Base-by-base conservation (phyloP, 2,113 vertebrate genomes). In the Etheostoma spectabile region DNA sequence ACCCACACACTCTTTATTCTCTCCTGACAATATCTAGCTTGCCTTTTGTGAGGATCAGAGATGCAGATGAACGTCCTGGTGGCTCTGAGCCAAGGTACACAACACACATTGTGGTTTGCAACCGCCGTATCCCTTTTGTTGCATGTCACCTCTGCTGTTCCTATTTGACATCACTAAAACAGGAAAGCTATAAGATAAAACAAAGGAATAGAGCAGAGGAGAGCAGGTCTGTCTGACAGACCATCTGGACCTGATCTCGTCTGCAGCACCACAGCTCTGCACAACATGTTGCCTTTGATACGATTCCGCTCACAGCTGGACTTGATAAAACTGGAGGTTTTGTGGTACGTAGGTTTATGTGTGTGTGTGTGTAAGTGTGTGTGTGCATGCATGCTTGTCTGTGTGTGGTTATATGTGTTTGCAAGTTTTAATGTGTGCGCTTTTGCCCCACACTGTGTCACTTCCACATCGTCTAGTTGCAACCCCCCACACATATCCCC, bases 171-270 rank as follows among this genome's bases (percentile, higher is more conserved):
- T 83, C n/a, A 55, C 68, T 72, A 63, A 83, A 87, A 87, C 71
- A 83, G 86, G 76, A 84, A 86, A 83, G 65, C 22, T 63, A 48
- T 79, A 52, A 89, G 87, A 61, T 55, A 70, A 85, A 88, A 80
- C 67, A 83, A 82, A 77, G 61, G 52, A 4, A 66, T 24, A 18
- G 60, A 49, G 71, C 66, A 35, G 74, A 82, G 82, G 83, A 16
- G 55, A 85, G 71, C 85, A 77, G 71, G 74, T 86, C 84, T 80
- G 86, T 75, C 79, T 66, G 75, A 81, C 79, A 84, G 85, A 75
- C 88, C 93, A 93, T 94, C 93, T 93, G 93, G 93, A 90, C 51
- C 80, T 86, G 91, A 93, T 94, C 83, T 71, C 79, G 83, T 92
- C 87, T 60, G 83, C 81, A 89, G 91, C 80, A 85, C 84, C 86